Evolutionary conservation across 2,888 invertebrate genomes (phyloP), one percentile per base, ranked within the genome.

Genomic region (Mythimna ferrago): DNA sequence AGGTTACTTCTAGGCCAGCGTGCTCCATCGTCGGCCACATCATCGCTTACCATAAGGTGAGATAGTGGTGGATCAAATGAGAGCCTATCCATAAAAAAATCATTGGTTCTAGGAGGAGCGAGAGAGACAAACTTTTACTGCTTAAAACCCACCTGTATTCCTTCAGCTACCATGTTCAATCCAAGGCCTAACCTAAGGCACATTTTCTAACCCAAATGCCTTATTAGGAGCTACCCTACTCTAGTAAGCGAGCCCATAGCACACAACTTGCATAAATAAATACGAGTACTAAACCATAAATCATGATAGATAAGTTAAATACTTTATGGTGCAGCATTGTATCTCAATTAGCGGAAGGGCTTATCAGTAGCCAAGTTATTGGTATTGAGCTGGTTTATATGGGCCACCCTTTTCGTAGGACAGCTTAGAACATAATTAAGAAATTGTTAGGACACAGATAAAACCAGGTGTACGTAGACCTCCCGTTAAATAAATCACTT

Each of bases 281-380:
- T 51, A n/a, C n/a, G n/a, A n/a, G n/a, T n/a, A 19, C 53, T 56
- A 9, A 35, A 10, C n/a, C 35, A 35, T 81, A 79, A 76, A 70
- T 79, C 69, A 81, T 68, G 76, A 32, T 60, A 81, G 81, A 78
- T 81, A 81, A 76, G 56, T 76, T 51, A 66, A 63, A 66, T 58
- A 54, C 63, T 81, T 79, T 79, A 79, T 81, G 66, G 69, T 44
- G 64, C 56, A 56, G 78, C 41, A 62, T 77, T 77, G 67, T 81
- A 77, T 80, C 77, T 81, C 70, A 81, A 77, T 81, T 81, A 81
- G 70, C 58, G 68, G 54, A 66, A 56, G 60, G 54, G 35, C 19
- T 78, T 77, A 79, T 79, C 75, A 44, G 44, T 70, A 41, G 35
- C 56, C 58, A 75, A 77, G 81, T 81, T 70, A 79, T 76, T 63